These are phyloP conservation scores for Protodeltote pygarga DNA, from an alignment of 2,888 invertebrate species.

Conservation along the genomic window DNA sequence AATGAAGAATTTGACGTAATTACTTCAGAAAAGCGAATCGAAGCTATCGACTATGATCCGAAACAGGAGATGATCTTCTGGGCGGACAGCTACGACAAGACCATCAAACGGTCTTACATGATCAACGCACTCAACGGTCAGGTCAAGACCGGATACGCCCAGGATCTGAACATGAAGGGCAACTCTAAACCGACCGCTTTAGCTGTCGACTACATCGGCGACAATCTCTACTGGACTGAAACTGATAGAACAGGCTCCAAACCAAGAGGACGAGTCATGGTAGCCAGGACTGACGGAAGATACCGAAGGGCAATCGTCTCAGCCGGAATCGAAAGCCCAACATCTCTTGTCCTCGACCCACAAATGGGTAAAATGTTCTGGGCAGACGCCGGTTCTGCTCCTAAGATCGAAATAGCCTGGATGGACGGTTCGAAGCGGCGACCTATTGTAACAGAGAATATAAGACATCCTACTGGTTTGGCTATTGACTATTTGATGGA, in stretches of 20 bases:
- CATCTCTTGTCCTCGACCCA: conserved; percentile 95
- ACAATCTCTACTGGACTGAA: conserved; percentile 98
- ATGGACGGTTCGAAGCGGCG: conserved; percentile 97
- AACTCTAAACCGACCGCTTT: conserved; percentile 95
- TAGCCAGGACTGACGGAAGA: conserved; percentile 95
- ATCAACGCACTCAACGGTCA: conserved; percentile 92
- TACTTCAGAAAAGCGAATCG: conserved; percentile 94
- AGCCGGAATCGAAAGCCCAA: conserved; percentile 94
- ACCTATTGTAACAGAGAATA: conserved; percentile 92
- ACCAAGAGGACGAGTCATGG: conserved; percentile 93
- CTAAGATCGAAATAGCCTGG: conserved; percentile 98
- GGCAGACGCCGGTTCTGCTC: conserved; percentile 96
- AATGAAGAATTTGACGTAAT: conserved; percentile 92
- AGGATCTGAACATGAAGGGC: conserved; percentile 94
- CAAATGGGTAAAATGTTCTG: conserved; percentile 95
- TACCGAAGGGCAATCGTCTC: conserved; percentile 93
- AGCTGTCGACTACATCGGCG: conserved; percentile 97
- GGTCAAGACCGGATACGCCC: conserved; percentile 93
- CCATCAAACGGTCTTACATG: conserved; percentile 97
- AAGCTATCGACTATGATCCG: conserved; percentile 96
- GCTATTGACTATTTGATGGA: conserved; percentile 96
- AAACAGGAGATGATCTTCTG: conserved; percentile 95
- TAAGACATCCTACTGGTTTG: conserved; percentile 95
- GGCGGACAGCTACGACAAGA: conserved; percentile 97
- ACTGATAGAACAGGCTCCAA: conserved; percentile 91